phyloP scores from a whole-genome alignment of 1,140 invertebrate species.

The Drosophila mayri region DNA sequence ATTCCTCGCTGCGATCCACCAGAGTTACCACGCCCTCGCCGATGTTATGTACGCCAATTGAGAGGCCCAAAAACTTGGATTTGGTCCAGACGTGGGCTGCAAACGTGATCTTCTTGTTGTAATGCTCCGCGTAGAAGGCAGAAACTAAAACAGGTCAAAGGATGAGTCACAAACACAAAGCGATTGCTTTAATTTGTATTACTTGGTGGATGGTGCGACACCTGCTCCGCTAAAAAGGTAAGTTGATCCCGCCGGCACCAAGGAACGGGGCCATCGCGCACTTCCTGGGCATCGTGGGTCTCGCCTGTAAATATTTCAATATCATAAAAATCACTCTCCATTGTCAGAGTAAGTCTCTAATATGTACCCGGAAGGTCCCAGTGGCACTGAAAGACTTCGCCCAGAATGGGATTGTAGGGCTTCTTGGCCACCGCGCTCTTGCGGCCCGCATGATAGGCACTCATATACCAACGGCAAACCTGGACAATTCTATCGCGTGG shows the following conservation, averaged over 20 bases:
- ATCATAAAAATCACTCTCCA: neutral
- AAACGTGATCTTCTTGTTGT: constrained; percentile 95
- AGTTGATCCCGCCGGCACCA: constrained; percentile 93
- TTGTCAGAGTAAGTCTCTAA: neutral
- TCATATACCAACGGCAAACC: constrained; percentile 97
- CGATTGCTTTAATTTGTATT: constrained; percentile 62
- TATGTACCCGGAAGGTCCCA: constrained; percentile 89
- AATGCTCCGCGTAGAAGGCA: constrained; percentile 98
- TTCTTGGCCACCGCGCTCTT: constrained; percentile 98
- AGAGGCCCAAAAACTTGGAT: constrained; percentile 98
- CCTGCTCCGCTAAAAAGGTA: constrained; percentile 98
- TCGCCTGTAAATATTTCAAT: constrained; percentile 37
- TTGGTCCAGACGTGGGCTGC: constrained; percentile 98
- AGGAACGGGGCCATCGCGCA: constrained; percentile 91
- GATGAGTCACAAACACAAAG: neutral
- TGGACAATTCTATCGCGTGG: constrained; percentile 96
- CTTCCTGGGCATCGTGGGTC: constrained; percentile 65
- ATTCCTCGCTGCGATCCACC: constrained; percentile 94
- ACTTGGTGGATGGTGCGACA: constrained; percentile 99
- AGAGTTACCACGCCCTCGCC: constrained; percentile 93
- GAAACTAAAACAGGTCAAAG: constrained; percentile 88
- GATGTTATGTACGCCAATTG: constrained; percentile 96
- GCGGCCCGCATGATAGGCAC: constrained; percentile 98
- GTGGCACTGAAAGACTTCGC: constrained; percentile 96
- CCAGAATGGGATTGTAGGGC: constrained; percentile 98